Conservation (phyloP, 1,140 invertebrate species). For the Bombus turneri region DNA sequence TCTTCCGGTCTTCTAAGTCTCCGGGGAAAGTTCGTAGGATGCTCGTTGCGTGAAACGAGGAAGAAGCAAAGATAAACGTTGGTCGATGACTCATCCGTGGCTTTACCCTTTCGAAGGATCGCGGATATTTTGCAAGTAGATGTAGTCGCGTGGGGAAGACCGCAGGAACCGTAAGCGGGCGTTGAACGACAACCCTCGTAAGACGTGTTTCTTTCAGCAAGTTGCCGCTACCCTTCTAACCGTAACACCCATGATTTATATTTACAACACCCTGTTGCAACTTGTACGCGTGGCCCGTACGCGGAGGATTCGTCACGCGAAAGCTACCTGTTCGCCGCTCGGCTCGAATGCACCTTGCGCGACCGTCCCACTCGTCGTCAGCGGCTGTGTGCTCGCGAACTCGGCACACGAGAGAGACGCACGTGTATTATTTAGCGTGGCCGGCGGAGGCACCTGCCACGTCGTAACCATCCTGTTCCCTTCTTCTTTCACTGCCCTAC, state of each 20-base stretch:
- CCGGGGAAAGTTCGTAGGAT: no score
- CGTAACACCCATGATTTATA: not conserved
- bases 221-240: not conserved
- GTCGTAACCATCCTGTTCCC: constrained; percentile 54
- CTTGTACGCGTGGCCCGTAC: not conserved
- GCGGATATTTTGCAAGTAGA: no score
- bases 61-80: no score
- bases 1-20: no score
- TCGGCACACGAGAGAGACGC: constrained; percentile 31
- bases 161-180: not conserved
- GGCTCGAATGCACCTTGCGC: constrained; percentile 26
- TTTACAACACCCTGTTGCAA: not conserved
- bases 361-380: constrained; percentile 32
- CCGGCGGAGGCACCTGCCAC: constrained; percentile 56
- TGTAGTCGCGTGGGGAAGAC: no score
- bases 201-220: not conserved
- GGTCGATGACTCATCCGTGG: no score
- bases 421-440: constrained; percentile 56
- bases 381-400: constrained; percentile 4
- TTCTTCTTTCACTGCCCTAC: constrained; percentile 52
- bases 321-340: constrained; percentile 11
- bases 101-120: no score
- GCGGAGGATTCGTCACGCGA: constrained; percentile 16
- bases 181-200: not conserved
- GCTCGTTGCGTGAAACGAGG: rapidly evolving